Evolutionary conservation across 1,140 invertebrate genomes (phyloP), one percentile per base, ranked within the genome.

Genomic region (Bombus affinis): DNA sequence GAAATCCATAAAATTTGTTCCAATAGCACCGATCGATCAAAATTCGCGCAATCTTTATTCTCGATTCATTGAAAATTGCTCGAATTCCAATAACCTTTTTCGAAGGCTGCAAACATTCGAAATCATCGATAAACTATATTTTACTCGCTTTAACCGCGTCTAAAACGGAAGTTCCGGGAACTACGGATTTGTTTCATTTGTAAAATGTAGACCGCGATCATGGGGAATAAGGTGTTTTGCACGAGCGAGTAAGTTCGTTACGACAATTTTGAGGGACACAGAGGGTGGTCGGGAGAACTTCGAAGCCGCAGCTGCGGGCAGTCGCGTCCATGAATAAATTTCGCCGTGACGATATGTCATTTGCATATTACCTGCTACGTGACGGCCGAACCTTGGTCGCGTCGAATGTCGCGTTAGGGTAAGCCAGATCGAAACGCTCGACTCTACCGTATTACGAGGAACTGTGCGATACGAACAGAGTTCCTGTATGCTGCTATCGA

Each of bases 321-420:
- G 70, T 42, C 72, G 87, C 86, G 89, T 85, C 91, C 92, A 94
- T 94, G 93, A 94, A 94, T 94, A 94, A 93, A 94, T 94, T 92
- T 92, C 86, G 76, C 42, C 73, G 66, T 87, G 89, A 74, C 71
- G 89, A 90, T 88, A 88, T 73, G 81, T 85, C 82, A 94, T 94
- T 94, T 94, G 89, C 93, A 94, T 93, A 94, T 93, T 90, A 87
- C 91, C 57, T 62, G 71, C 37, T 70, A 66, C 68, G 78, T 73
- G 76, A 80, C 70, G 65, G 47, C n/a, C 47, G 85, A 73, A 76
- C 70, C 83, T 81, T 66, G 70, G 83, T 28, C 28, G 44, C 37
- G 71, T 68, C 71, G 70, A 85, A 73, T 44, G 57, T 59, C 84
- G 71, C 37, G 68, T 80, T 71, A 62, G 53, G 53, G 4, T 32